Conservation (phyloP, 2,888 invertebrate genomes). For the Diarsia mendica region DNA sequence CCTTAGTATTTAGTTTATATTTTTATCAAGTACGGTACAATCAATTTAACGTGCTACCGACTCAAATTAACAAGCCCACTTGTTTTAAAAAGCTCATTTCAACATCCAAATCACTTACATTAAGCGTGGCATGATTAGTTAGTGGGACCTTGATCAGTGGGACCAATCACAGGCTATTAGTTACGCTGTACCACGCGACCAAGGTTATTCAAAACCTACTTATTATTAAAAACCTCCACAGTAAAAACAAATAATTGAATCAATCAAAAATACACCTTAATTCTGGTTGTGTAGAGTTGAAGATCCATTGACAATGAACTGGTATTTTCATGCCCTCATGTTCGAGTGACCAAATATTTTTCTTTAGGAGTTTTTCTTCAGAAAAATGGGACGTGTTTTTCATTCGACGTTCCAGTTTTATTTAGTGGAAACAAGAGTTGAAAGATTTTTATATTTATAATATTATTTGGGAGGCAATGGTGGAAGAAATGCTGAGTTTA, state of each 20-base stretch:
- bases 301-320: conserved; percentile 47
- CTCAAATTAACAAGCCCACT: conserved; percentile 15
- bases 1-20: neutral
- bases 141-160: conserved; percentile 43
- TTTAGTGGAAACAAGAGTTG: conserved; percentile 54
- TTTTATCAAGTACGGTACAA: neutral
- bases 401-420: conserved; percentile 56
- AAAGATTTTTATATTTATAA: conserved; percentile 54
- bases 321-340: conserved; percentile 58
- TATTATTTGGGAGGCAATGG: conserved; percentile 57
- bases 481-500: conserved; percentile 43
- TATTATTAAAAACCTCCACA: conserved; percentile 50
- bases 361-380: conserved; percentile 68
- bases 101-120: conserved; percentile 29
- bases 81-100: conserved; percentile 17
- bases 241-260: conserved; percentile 53
- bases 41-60: neutral
- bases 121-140: conserved; percentile 32
- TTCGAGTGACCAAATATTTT: conserved; percentile 76
- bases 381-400: conserved; percentile 65
- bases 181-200: conserved; percentile 46
- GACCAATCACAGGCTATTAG: conserved; percentile 39
- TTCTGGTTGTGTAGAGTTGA: conserved; percentile 16
- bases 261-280: conserved; percentile 56
- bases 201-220: conserved; percentile 40